These are phyloP conservation scores for Neolamprologus toae DNA, from an alignment of 2,113 vertebrate genomes.

Conservation along the genomic window DNA sequence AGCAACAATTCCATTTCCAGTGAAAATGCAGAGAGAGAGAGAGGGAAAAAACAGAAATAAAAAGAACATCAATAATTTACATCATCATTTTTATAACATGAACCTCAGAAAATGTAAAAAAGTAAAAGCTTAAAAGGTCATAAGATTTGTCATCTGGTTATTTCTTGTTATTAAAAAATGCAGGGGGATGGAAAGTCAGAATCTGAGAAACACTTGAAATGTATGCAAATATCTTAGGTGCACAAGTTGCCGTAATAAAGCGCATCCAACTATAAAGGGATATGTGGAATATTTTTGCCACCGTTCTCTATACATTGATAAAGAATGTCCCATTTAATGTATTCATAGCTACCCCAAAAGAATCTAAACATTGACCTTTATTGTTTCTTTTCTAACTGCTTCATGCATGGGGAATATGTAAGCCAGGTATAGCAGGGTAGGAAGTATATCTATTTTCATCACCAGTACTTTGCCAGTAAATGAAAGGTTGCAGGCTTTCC, in stretches of 20 bases:
- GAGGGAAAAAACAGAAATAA: neutral
- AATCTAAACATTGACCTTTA: neutral
- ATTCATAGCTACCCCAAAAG: neutral
- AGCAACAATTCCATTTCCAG: neutral
- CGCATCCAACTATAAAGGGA: neutral
- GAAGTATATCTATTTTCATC: neutral
- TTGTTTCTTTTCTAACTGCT: neutral
- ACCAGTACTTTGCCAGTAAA: neutral
- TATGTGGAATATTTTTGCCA: neutral
- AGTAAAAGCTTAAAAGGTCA: neutral
- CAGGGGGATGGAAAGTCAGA: neutral
- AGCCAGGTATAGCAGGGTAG: neutral
- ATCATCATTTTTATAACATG: neutral
- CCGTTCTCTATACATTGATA: neutral
- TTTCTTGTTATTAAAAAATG: neutral
- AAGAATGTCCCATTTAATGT: neutral
- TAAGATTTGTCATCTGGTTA: neutral
- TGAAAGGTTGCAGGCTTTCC: neutral
- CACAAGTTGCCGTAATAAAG: neutral
- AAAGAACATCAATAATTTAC: neutral
- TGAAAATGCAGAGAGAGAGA: fast-evolving
- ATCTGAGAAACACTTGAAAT: neutral
- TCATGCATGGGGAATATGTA: neutral
- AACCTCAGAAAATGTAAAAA: neutral
- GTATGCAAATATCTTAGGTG: neutral